Evolutionary conservation across 2,797 vertebrate species (phyloP).

Genomic region (Knipowitschia caucasica): DNA sequence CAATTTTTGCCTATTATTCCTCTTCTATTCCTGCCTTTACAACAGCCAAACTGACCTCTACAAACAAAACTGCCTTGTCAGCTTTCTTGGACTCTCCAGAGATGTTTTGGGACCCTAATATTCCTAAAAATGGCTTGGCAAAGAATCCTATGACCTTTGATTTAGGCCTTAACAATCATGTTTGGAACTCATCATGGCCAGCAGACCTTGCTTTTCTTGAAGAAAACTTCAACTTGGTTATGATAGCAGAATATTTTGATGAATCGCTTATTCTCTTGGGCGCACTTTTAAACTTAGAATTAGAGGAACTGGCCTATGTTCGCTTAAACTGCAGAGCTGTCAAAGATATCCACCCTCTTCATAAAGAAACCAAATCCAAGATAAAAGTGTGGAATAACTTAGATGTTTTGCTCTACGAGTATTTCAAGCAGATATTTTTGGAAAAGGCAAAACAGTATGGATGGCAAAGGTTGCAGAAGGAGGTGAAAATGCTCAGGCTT

Average conservation of each 20-base stretch:
- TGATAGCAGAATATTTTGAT: constrained; percentile 59
- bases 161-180: constrained; percentile 35
- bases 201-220: constrained; percentile 37
- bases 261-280: constrained; percentile 49
- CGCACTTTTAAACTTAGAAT: constrained; percentile 36
- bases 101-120: constrained; percentile 33
- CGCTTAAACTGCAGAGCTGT: constrained; percentile 24
- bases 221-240: constrained; percentile 48
- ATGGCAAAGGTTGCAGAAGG: constrained; percentile 29
- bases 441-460: constrained; percentile 37
- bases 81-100: constrained; percentile 31
- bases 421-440: constrained; percentile 47
- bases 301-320: constrained; percentile 45
- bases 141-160: constrained; percentile 60
- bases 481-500: constrained; percentile 29
- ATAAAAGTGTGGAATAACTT: constrained; percentile 39
- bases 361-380: constrained; percentile 7
- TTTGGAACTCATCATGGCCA: constrained; percentile 23
- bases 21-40: constrained; percentile 41
- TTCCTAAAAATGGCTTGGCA: constrained; percentile 20
- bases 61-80: constrained; percentile 19
- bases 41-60: constrained; percentile 9
- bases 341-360: constrained; percentile 4
- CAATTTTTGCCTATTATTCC: constrained; percentile 47
- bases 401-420: constrained; percentile 36